A percentile compares a stretch with the other conserved stretches of the same genome.
Evolutionary conservation across 1,140 invertebrate genomes (phyloP).

Genomic region (Lepidotrigona ventralis): DNA sequence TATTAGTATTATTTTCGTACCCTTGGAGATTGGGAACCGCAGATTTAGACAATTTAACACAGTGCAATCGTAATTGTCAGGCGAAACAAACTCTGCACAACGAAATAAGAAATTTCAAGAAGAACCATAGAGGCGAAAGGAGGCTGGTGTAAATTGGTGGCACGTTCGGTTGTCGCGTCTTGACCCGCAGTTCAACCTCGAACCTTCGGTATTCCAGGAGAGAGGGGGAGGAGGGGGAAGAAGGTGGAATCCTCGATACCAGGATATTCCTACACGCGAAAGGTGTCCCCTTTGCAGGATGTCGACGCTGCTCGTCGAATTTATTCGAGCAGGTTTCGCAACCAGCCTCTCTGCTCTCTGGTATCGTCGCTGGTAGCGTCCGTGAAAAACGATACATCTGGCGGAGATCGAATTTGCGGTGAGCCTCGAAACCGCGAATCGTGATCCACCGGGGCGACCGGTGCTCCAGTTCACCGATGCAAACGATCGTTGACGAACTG

Average conservation of each 20-base stretch:
- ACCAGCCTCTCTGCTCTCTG: neutral
- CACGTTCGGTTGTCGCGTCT: neutral
- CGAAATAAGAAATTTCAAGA: too few relatives aligned
- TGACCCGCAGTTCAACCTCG: neutral
- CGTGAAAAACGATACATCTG: slow-evolving; percentile 59
- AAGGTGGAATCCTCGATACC: neutral
- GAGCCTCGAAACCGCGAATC: slow-evolving; percentile 57
- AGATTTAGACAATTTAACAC: too few relatives aligned
- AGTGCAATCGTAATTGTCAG: too few relatives aligned
- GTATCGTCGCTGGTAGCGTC: neutral
- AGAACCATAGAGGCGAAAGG: too few relatives aligned
- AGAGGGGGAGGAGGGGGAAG: too few relatives aligned
- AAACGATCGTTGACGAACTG: slow-evolving; percentile 3
- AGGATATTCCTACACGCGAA: neutral
- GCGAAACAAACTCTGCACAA: too few relatives aligned
- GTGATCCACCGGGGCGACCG: slow-evolving; percentile 25
- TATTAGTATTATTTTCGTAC: too few relatives aligned
- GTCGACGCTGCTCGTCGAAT: slow-evolving; percentile 13
- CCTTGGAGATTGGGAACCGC: too few relatives aligned
- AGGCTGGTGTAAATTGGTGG: neutral
- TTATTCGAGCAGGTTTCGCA: slow-evolving; percentile 22
- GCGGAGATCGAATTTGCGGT: slow-evolving; percentile 58
- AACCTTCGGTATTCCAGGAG: neutral
- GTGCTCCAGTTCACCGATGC: slow-evolving; percentile 40
- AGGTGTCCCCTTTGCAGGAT: slow-evolving; percentile 20